phyloP scores from a whole-genome alignment of 2,888 invertebrate species.

The Drosophila leonis region DNA sequence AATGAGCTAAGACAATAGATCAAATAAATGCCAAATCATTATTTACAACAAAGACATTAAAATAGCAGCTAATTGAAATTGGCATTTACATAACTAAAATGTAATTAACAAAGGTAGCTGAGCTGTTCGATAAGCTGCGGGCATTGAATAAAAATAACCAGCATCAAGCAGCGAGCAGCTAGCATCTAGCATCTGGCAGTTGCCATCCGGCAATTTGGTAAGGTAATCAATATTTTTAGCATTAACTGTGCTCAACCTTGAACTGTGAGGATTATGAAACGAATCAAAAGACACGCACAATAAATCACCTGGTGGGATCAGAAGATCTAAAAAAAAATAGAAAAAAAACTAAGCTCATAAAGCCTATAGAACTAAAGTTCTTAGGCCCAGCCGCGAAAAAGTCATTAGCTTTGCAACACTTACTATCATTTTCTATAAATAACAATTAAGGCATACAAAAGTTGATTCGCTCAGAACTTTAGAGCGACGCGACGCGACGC shows the following conservation, averaged over 20 bases:
- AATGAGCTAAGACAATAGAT: conserved; percentile 31
- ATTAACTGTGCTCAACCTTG: conserved; percentile 58
- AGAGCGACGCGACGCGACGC: conserved; percentile 4
- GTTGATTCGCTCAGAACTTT: conserved; percentile 41
- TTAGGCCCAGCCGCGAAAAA: conserved; percentile 42
- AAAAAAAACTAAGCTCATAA: conserved; percentile 10
- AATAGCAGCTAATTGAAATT: conserved; percentile 69
- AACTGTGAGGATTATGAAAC: conserved; percentile 55
- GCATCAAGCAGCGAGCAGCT: conserved; percentile 17
- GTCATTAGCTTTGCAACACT: conserved; percentile 76
- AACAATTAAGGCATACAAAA: conserved; percentile 74
- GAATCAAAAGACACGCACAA: conserved; percentile 64
- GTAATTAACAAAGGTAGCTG: conserved; percentile 63
- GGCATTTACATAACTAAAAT: conserved; percentile 74
- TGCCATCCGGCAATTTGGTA: conserved; percentile 23
- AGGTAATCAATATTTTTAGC: conserved; percentile 75
- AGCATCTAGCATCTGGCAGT: conserved; percentile 5
- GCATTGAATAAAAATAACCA: conserved; percentile 19
- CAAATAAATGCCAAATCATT: conserved; percentile 46
- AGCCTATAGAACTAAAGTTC: conserved; percentile 27
- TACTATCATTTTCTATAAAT: conserved; percentile 80
- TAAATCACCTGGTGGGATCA: conserved; percentile 59
- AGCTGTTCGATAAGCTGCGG: conserved; percentile 38
- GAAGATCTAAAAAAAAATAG: conserved; percentile 28
- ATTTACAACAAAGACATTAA: conserved; percentile 45